Conservation (phyloP, 35 echinoderm and acorn worm genomes). For the Anneissia japonica region DNA sequence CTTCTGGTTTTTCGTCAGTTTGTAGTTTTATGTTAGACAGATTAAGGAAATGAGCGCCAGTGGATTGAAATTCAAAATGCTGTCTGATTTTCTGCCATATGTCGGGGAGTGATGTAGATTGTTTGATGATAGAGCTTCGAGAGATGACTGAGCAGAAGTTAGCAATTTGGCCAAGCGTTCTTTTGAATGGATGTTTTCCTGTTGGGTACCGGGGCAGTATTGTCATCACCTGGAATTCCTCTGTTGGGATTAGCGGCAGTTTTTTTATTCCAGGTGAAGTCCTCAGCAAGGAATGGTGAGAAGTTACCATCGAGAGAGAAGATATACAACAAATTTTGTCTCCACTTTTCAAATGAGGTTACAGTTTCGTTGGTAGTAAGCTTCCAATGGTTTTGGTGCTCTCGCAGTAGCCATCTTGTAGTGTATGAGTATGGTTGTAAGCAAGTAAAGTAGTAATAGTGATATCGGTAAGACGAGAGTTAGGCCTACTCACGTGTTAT, state of each 20-base stretch:
- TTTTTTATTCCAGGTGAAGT: slow-evolving; percentile 7
- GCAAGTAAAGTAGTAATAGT: too few relatives aligned
- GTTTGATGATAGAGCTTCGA: slow-evolving; percentile 9
- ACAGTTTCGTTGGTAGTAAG: background rate
- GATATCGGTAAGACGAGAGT: too few relatives aligned
- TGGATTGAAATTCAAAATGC: too few relatives aligned
- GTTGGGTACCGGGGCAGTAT: background rate
- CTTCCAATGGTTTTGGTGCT: background rate
- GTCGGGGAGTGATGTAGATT: slow-evolving; percentile 8
- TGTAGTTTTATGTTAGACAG: slow-evolving; percentile 1
- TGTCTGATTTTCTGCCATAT: slow-evolving; percentile 10
- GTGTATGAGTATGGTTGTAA: background rate
- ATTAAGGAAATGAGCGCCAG: background rate
- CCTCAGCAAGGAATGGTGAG: background rate
- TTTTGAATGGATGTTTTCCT: background rate
- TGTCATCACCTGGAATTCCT: background rate
- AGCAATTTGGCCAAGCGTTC: slow-evolving; percentile 2
- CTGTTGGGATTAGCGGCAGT: background rate
- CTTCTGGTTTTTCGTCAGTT: slow-evolving; percentile 1
- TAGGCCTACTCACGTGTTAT: too few relatives aligned
- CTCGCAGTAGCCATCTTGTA: background rate
- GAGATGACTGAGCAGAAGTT: slow-evolving; percentile 11
- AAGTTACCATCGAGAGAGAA: background rate
- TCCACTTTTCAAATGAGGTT: background rate
- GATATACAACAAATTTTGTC: background rate